Base-by-base conservation (phyloP, 2,797 vertebrate genomes). In the Danio choprae region DNA sequence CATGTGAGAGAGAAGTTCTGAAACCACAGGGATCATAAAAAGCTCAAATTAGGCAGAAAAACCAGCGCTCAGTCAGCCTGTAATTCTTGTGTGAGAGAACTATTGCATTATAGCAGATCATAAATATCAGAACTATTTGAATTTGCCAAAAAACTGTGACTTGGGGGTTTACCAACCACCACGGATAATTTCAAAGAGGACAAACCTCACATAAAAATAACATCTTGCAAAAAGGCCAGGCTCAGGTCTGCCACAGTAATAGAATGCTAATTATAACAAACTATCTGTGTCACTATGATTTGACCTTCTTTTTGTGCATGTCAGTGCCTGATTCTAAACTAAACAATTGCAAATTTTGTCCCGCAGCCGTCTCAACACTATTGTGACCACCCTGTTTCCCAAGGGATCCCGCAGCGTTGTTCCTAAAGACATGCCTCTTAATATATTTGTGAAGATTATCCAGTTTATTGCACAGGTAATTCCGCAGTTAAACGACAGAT, bases 401-500 rank as follows among this genome's bases (percentile, higher is more conserved):
- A 99, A 98, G 92, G 98, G 98, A 36, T 99, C 97, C 81, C 96
- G 98, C 1, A 96, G 96, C 5, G 98, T 99, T 48, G 95, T 98
- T 18, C 98, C 98, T 72, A 95, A 97, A 88, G 98, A 99, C 88
- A 99, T 98, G 96, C 98, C 98, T 48, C 94, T 99, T 13, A 99
- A 99, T 86, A 99, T 99, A 87, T 99, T 99, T 80, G 97, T 99
- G 89, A 99, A 99, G 89, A 99, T 99, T 81, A 98, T 99, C 89
- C 98, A 99, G 91, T 99, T 99, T 89, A 99, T 99, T 87, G 97
- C 98, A 81, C 98, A 99, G 97, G 98, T 96, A 69, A 56, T 60
- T 53, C 65, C 55, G 4, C 16, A 15, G 8, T 63, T 5, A n/a
- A 51, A 63, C 44, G 13, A 29, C 36, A 48, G 70, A 56, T 58